Conservation (phyloP, 2,888 invertebrate genomes). For the Polylopha cassiicola region DNA sequence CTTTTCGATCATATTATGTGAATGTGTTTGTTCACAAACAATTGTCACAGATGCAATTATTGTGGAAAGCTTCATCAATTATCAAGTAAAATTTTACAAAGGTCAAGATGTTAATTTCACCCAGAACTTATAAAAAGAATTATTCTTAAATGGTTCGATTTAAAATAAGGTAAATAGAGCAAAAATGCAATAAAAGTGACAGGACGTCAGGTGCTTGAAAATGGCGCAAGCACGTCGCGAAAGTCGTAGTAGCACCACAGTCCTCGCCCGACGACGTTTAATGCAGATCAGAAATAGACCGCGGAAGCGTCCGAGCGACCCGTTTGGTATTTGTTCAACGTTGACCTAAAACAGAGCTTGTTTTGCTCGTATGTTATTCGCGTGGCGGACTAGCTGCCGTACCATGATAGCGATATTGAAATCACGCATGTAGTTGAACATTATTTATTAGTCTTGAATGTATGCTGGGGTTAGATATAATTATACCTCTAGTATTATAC, state of each 20-base stretch:
- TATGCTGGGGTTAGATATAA: too few relatives aligned
- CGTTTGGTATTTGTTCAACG: slow-evolving; percentile 77
- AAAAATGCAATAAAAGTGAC: slow-evolving; percentile 17
- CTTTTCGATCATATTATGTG: too few relatives aligned
- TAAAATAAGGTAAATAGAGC: slow-evolving; percentile 19
- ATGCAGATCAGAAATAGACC: slow-evolving; percentile 73
- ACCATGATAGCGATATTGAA: slow-evolving; percentile 2
- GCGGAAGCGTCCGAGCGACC: slow-evolving; percentile 75
- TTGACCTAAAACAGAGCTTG: slow-evolving; percentile 76
- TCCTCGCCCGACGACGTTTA: slow-evolving; percentile 51
- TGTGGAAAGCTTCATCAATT: slow-evolving; percentile 24
- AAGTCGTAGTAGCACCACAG: slow-evolving; percentile 53
- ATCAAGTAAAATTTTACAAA: slow-evolving; percentile 16
- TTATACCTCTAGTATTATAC: too few relatives aligned
- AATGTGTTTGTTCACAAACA: too few relatives aligned
- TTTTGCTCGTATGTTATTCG: slow-evolving; percentile 75
- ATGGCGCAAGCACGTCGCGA: slow-evolving; percentile 41
- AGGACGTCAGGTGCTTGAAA: slow-evolving; percentile 14
- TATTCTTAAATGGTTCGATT: slow-evolving; percentile 14
- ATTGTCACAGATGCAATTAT: slow-evolving; percentile 3
- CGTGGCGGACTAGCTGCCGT: slow-evolving; percentile 51
- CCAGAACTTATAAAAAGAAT: too few relatives aligned
- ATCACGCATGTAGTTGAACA: too few relatives aligned
- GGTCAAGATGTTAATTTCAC: too few relatives aligned
- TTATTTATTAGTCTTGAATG: too few relatives aligned